Base-by-base conservation (phyloP, 2,888 invertebrate genomes). In the Lithophane socia region DNA sequence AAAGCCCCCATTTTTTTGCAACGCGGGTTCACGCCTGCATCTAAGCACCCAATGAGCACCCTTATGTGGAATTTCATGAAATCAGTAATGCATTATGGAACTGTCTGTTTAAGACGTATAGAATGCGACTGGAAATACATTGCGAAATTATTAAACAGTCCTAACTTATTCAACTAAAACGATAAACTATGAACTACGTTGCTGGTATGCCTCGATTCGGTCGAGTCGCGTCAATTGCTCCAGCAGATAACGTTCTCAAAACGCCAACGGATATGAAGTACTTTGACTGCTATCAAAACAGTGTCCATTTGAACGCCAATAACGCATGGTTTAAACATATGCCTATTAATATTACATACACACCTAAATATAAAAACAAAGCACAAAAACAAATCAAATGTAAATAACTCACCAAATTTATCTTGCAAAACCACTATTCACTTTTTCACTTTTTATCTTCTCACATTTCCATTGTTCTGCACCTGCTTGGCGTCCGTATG, bases 51-150 rank as follows among this genome's bases (percentile, higher is more conserved):
- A 52, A 58, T 66, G 52, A 77, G 69, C 37, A 58, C 72, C 66
- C 79, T 75, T 56, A 56, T 61, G 49, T 65, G 54, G 37, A 65
- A 58, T 77, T 84, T 71, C 73, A 73, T 72, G 66, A 75, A 68
- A 71, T 69, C 65, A n/a, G 69, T 69, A 18, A 61, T 73, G 52
- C 72, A 67, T 78, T 80, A 86, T 72, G 73, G 63, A 80, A 75
- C 66, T 69, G 49, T 56, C 42, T 67, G 63, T 37, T 9, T 44
- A 42, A 65, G 72, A 76, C 54, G 24, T 63, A 44, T 49, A n/a
- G 18, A 5, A n/a, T 24, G 1, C 3, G 29, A 44, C 24, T 56
- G 7, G 16, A 73, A 70, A 77, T 69, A 63, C 3, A 83, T 80
- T 69, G 60, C 8, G 2, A 61, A 54, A 70, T 82, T 63, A 79